Evolutionary conservation across 2,888 invertebrate genomes (phyloP).

Genomic region (Bruchidius siliquastri): DNA sequence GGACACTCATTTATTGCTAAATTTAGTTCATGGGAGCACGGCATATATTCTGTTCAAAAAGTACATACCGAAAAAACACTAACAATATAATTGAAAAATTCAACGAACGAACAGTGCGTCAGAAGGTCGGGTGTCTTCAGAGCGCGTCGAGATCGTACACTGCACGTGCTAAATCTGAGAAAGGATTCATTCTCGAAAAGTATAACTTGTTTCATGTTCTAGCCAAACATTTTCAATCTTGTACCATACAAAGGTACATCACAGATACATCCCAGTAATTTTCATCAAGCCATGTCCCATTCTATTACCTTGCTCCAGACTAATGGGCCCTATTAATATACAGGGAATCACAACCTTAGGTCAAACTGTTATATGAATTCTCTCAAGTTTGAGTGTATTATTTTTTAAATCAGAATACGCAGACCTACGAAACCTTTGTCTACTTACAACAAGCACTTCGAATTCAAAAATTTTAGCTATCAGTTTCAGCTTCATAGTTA

Average conservation of each 20-base stretch:
- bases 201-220: neutral
- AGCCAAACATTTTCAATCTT: neutral
- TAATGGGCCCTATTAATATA: no score
- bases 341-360: no score
- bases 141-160: neutral
- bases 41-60: constrained; percentile 15
- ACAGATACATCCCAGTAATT: no score
- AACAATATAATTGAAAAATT: constrained; percentile 19
- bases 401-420: no score
- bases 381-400: no score
- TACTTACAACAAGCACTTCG: no score
- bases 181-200: neutral
- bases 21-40: constrained; percentile 43
- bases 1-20: constrained; percentile 46
- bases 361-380: no score
- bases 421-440: no score
- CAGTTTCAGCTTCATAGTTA: no score
- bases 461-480: no score
- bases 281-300: no score
- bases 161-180: neutral
- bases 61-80: constrained; percentile 30
- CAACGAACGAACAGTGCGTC: constrained; percentile 38
- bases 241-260: neutral
- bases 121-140: constrained; percentile 10
- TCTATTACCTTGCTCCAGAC: no score